phyloP scores from a whole-genome alignment of 2,797 vertebrate genomes.

The Anguilla obscura region DNA sequence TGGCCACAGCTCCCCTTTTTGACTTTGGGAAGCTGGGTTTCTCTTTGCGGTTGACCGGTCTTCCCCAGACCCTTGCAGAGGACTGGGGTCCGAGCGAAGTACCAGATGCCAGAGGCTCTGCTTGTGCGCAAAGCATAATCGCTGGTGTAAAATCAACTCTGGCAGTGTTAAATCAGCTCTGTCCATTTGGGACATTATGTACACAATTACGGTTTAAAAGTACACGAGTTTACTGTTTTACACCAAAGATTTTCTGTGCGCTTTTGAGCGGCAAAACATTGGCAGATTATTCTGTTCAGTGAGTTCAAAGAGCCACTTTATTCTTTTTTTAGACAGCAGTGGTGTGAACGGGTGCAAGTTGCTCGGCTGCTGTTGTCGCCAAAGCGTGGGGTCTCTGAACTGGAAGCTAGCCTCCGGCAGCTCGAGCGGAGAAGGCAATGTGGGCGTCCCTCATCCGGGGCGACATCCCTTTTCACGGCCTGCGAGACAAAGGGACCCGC shows the following conservation, averaged over 20 bases:
- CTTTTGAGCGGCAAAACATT: background rate
- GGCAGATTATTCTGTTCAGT: background rate
- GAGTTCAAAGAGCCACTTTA: background rate
- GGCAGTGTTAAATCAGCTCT: background rate
- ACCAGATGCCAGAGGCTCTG: background rate
- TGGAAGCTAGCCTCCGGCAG: constrained; percentile 2
- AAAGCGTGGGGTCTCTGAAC: background rate
- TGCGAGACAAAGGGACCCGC: constrained; percentile 61
- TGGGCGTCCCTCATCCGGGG: background rate
- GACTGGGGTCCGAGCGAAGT: background rate
- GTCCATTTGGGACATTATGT: background rate
- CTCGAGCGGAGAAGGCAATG: background rate
- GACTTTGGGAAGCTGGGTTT: constrained; percentile 7
- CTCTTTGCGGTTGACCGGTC: background rate
- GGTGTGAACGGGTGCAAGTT: background rate
- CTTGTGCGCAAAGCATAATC: background rate
- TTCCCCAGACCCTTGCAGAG: background rate
- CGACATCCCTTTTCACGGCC: constrained; percentile 1
- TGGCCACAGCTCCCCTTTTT: background rate
- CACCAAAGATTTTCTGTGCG: background rate
- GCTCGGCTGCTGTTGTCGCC: background rate
- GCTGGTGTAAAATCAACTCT: background rate
- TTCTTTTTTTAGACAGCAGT: background rate
- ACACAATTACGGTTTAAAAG: background rate
- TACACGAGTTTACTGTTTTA: background rate